Base-by-base conservation (phyloP, 2,797 vertebrate species). In the Gymnoscopelus braueri region DNA sequence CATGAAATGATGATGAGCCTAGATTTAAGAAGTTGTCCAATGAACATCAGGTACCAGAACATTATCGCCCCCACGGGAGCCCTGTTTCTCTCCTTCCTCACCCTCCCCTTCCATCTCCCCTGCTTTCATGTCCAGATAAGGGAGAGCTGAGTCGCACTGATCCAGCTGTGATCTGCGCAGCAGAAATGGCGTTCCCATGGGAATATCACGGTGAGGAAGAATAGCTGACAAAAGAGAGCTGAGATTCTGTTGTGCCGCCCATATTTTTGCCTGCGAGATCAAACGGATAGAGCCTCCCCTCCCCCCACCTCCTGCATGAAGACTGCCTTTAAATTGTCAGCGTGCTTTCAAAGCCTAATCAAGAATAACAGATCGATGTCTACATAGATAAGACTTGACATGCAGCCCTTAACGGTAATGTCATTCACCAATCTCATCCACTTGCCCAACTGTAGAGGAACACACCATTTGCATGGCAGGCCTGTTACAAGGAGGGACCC, bases 51-150 rank as follows among this genome's bases (percentile, higher is more conserved):
- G 84, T 66, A 72, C 9, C 51, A 24, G 39, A 24, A n/a, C 78
- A 78, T 78, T 63, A 87, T 84, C 47, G 75, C 77, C 77, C 88
- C 79, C 79, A 19, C 52, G 67, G 74, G 86, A 79, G 69, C 62
- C 71, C 55, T 64, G 47, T 51, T 66, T 58, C 71, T 61, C 48
- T 26, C 53, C 53, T 54, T 39, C 64, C 13, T 64, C 74, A 84
- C 80, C 77, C 79, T 75, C 75, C 74, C 81, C n/a, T 48, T 11
- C 51, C 35, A 19, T 13, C 50, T 75, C 65, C 78, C 71, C 65
- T 44, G 81, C 84, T 86, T 90, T 90, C 86, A 87, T 86, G 89
- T 88, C 85, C 89, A 90, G 91, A 92, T 90, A 90, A 91, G 87
- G 90, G 14, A 84, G 76, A 54, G 12, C 14, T 77, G 51, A 82